Base-by-base conservation (phyloP, 2,888 invertebrate species). In the Trilocha varians region DNA sequence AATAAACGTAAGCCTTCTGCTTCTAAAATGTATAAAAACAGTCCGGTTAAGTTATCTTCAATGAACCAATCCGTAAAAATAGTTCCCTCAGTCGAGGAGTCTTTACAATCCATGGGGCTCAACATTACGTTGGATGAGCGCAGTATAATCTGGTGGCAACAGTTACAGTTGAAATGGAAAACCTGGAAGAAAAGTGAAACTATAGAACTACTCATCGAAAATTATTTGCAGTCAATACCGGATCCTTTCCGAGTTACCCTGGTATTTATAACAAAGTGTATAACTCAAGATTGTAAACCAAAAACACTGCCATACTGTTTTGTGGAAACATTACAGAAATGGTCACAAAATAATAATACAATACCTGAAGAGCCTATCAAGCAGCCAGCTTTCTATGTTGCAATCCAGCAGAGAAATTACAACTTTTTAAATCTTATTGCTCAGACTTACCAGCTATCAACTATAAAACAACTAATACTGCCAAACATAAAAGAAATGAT, bases 381-480 rank as follows among this genome's bases (percentile, higher is more conserved):
- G 74, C 70, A 91, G 59, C 90, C 91, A 49, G 92, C 92, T 40
- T 94, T 93, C 75, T 89, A 89, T 63, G 87, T 93, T 55, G 88
- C 93, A 11, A 88, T 86, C 50, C 89, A 87, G 48, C 93, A 93
- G 58, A 90, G 90, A 48, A 88, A 90, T 59, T 78, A 88, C 45
- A 71, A 87, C 18, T 87, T 94, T 39, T 87, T 90, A 39, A 89
- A 88, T 61, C 70, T 91, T 35, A 85, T 93, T 53, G 86, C 90
- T 11, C 85, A 88, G 50, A 82, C 89, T 16, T 95, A 90, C 65
- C 87, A 91, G 59, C 78, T 94, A 54, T 57, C 63, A 15, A 77
- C 87, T 46, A 88, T 91, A 47, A 89, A 90, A 51, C 87, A 89
- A 49, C 64, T 88, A 42, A 89, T 94, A 60, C 54, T 92, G 49